Evolutionary conservation across 2,797 vertebrate species (phyloP).

Genomic region (Galagoides demidoff): DNA sequence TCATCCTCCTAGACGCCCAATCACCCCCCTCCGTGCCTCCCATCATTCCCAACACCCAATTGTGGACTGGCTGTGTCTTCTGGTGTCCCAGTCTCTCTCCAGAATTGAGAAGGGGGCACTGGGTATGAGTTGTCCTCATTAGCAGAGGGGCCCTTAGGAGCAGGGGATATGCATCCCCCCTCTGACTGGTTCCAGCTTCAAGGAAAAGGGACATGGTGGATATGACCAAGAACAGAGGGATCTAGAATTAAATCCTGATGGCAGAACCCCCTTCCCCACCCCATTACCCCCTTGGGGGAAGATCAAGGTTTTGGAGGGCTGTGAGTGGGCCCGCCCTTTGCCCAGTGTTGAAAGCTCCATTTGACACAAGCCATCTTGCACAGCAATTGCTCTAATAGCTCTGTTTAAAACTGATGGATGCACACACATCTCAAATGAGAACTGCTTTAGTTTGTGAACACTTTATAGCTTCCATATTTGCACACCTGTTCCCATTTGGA

Average conservation of each 20-base stretch:
- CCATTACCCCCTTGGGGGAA: not conserved
- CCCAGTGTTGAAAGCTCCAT: not conserved
- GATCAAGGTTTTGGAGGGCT: not conserved
- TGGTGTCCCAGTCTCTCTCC: not conserved
- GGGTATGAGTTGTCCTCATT: not conserved
- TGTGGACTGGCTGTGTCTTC: not conserved
- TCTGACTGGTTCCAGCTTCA: not conserved
- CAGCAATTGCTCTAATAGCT: not conserved
- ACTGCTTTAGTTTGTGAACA: not conserved
- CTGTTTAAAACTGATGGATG: not conserved
- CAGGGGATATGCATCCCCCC: not conserved
- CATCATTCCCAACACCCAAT: not conserved
- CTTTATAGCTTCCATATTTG: not conserved
- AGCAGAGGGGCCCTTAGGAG: not conserved
- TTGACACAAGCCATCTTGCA: rapidly evolving
- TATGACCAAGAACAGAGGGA: not conserved
- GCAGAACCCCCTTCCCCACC: not conserved
- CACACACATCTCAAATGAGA: not conserved
- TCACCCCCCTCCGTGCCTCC: not conserved
- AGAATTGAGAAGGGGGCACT: not conserved
- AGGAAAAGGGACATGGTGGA: not conserved
- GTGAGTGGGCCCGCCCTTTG: rapidly evolving
- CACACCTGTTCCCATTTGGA: not conserved
- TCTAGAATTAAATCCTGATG: not conserved
- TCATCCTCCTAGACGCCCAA: not conserved